Conservation (phyloP, 2,888 invertebrate species). For the Microlaimidae sp. region DNA sequence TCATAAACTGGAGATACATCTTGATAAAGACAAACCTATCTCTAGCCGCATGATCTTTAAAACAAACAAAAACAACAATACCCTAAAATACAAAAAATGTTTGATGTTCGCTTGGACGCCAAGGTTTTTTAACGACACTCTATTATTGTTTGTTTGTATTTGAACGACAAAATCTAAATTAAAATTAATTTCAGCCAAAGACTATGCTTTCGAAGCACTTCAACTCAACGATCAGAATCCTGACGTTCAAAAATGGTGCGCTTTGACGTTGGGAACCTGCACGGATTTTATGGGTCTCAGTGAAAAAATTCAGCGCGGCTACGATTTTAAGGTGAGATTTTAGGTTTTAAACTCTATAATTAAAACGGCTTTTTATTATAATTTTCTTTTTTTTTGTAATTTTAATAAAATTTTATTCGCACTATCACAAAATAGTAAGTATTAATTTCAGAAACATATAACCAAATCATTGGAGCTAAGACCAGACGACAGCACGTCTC, state of each 20-base stretch:
- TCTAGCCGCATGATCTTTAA: too few relatives aligned
- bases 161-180: slow-evolving; percentile 11
- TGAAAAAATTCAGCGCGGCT: slow-evolving; percentile 51
- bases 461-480: slow-evolving; percentile 48
- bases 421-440: slow-evolving; percentile 4
- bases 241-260: slow-evolving; percentile 54
- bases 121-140: too few relatives aligned
- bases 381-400: slow-evolving; percentile 1
- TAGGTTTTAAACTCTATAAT: too few relatives aligned
- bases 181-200: slow-evolving; percentile 44
- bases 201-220: slow-evolving; percentile 46
- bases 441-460: slow-evolving; percentile 44
- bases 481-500: slow-evolving; percentile 48
- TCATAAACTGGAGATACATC: too few relatives aligned
- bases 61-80: too few relatives aligned
- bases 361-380: slow-evolving; percentile 13
- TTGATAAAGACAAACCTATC: too few relatives aligned
- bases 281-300: slow-evolving; percentile 47
- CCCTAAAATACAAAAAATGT: too few relatives aligned
- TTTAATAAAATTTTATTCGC: background rate
- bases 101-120: too few relatives aligned
- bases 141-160: background rate
- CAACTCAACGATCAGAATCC: slow-evolving; percentile 42
- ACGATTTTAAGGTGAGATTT: slow-evolving; percentile 48
- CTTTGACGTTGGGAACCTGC: slow-evolving; percentile 49